A percentile compares a stretch with the other conserved stretches of the same genome.
phyloP scores from a whole-genome alignment of 2,888 invertebrate species.

The Melinopterus prodromus region DNA sequence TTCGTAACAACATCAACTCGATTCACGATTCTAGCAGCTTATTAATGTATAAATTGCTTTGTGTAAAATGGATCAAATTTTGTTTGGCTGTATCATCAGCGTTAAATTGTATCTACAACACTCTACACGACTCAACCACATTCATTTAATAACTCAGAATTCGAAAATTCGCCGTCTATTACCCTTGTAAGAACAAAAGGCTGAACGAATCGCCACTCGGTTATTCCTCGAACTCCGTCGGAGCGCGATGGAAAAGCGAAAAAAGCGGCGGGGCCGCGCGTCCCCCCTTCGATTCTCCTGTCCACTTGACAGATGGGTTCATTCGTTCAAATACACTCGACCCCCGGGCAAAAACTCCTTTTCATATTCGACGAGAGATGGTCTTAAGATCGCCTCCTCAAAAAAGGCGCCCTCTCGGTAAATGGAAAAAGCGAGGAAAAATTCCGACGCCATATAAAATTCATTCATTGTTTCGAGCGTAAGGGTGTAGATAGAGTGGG shows the following conservation, averaged over 20 bases:
- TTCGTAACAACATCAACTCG: no score
- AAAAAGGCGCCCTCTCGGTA: not conserved
- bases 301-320: slow-evolving; percentile 4
- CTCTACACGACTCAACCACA: not conserved
- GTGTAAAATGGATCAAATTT: no score
- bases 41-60: no score
- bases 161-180: not conserved
- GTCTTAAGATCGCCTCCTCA: not conserved
- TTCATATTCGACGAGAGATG: slow-evolving; percentile 4
- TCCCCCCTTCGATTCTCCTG: not conserved
- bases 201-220: slow-evolving; percentile 4
- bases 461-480: not conserved
- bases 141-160: not conserved
- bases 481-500: not conserved
- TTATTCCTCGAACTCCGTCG: not conserved
- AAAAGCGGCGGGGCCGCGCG: not conserved
- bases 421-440: slow-evolving; percentile 4
- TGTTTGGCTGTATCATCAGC: no score
- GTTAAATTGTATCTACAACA: not conserved
- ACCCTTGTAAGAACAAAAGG: not conserved
- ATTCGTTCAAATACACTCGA: slow-evolving; percentile 4
- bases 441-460: not conserved
- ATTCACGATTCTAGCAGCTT: no score
- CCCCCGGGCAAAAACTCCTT: slow-evolving; percentile 4
- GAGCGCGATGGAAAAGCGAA: not conserved